phyloP scores from a whole-genome alignment of 2,888 invertebrate species.

The Apodemia zela region DNA sequence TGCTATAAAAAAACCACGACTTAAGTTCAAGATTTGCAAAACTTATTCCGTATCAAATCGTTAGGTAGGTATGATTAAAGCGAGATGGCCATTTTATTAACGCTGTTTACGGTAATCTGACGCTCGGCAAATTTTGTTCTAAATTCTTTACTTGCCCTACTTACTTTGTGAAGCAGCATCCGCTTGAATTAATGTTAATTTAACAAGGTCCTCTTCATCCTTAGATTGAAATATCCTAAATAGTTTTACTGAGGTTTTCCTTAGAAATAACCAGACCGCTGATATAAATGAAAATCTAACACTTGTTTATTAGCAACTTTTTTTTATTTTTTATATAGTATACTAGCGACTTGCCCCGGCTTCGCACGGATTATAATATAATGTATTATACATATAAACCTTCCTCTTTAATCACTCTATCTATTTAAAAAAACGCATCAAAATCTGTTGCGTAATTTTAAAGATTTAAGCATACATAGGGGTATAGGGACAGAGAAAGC shows the following conservation, averaged over 20 bases:
- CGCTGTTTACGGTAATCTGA: not conserved
- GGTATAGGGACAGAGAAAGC: too few species aligned
- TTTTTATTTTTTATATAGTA: too few species aligned
- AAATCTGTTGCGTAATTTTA: too few species aligned
- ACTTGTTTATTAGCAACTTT: too few species aligned
- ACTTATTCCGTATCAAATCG: not conserved
- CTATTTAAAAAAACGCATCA: too few species aligned
- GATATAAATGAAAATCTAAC: too few species aligned
- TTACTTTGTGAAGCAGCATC: slow-evolving; percentile 1
- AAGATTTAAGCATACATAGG: too few species aligned
- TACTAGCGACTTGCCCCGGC: too few species aligned
- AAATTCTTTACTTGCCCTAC: slow-evolving; percentile 6
- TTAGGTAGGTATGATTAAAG: not conserved
- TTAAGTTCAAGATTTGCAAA: not conserved
- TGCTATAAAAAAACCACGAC: too few species aligned
- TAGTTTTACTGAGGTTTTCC: not conserved
- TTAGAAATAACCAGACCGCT: not conserved
- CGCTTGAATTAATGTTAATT: slow-evolving; percentile 6
- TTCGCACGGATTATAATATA: too few species aligned
- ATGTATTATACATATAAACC: too few species aligned
- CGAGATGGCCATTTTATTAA: slow-evolving; percentile 4
- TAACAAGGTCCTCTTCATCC: slow-evolving; percentile 1
- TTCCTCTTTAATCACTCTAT: too few species aligned
- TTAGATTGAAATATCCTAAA: slow-evolving; percentile 1
- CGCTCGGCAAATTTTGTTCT: slow-evolving; percentile 4